These are phyloP conservation scores for Nannoperca australis DNA, from an alignment of 2,797 vertebrate species.

Conservation along the genomic window DNA sequence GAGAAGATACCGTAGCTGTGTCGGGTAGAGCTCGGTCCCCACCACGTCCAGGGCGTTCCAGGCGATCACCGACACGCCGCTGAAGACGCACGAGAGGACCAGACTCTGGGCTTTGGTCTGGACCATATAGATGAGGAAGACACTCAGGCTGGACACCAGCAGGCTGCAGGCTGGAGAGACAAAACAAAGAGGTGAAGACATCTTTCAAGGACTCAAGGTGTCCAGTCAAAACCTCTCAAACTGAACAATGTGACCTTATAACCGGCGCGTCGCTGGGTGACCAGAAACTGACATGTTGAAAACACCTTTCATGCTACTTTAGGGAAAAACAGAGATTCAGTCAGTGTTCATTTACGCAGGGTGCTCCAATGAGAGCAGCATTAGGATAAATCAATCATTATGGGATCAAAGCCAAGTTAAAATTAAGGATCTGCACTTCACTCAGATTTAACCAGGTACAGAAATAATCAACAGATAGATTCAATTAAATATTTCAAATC, in stretches of 20 bases:
- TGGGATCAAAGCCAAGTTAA: not conserved
- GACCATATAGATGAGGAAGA: constrained; percentile 85
- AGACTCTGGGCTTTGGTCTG: constrained; percentile 83
- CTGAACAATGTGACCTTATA: too few species aligned
- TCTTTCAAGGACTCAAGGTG: not conserved
- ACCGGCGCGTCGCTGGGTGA: too few species aligned
- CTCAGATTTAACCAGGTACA: too few species aligned
- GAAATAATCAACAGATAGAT: too few species aligned
- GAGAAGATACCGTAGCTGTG: constrained; percentile 78
- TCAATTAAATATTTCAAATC: too few species aligned
- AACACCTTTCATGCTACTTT: too few species aligned
- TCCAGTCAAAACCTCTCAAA: too few species aligned
- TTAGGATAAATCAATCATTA: not conserved
- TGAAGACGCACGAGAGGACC: constrained; percentile 84
- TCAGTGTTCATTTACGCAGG: too few species aligned
- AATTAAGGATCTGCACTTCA: too few species aligned
- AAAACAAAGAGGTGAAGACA: not conserved
- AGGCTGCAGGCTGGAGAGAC: constrained; percentile 81
- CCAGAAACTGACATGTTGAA: too few species aligned
- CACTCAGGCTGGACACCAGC: constrained; percentile 80
- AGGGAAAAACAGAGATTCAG: not conserved
- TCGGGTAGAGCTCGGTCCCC: constrained; percentile 86
- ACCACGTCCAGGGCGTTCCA: constrained; percentile 88
- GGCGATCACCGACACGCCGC: constrained; percentile 83
- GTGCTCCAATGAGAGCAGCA: too few species aligned